A percentile compares a stretch with the other conserved stretches of the same genome.
Evolutionary conservation across 2,888 invertebrate genomes (phyloP).

Genomic region (Stomorhina lunata): DNA sequence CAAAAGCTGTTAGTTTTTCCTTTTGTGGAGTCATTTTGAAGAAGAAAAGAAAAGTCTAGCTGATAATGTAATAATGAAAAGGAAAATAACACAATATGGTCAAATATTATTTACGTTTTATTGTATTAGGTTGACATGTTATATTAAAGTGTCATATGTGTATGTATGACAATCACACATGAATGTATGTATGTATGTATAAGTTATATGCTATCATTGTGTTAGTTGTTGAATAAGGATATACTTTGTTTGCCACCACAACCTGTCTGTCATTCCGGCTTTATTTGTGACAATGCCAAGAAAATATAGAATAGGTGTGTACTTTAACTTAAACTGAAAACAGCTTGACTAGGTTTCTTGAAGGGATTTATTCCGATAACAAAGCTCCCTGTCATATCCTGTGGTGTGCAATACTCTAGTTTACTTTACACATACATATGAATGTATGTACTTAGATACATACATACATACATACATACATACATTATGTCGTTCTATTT

Average conservation of each 20-base stretch:
- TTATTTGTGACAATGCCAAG: constrained; percentile 3
- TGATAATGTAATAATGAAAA: constrained; percentile 33
- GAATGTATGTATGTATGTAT: background rate
- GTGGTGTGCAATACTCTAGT: background rate
- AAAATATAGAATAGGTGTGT: constrained; percentile 1
- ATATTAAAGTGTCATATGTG: constrained; percentile 46
- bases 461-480: too few relatives aligned
- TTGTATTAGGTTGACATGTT: constrained; percentile 48
- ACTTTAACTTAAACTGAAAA: background rate
- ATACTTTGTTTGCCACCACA: background rate
- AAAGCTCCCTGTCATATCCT: constrained; percentile 8
- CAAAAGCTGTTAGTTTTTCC: constrained; percentile 38
- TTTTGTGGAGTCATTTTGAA: constrained; percentile 3
- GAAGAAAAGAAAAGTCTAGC: background rate
- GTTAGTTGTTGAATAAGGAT: too few relatives aligned
- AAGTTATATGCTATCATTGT: too few relatives aligned
- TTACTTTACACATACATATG: too few relatives aligned
- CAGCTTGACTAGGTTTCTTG: background rate
- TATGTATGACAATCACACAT: background rate
- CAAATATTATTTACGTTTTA: constrained; percentile 55
- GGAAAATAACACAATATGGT: constrained; percentile 21
- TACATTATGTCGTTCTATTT: background rate
- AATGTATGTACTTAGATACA: too few relatives aligned
- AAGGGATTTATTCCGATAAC: constrained; percentile 1
- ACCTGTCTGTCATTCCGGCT: background rate